Base-by-base conservation (phyloP, 2,797 vertebrate genomes). In the Tamandua tetradactyla region DNA sequence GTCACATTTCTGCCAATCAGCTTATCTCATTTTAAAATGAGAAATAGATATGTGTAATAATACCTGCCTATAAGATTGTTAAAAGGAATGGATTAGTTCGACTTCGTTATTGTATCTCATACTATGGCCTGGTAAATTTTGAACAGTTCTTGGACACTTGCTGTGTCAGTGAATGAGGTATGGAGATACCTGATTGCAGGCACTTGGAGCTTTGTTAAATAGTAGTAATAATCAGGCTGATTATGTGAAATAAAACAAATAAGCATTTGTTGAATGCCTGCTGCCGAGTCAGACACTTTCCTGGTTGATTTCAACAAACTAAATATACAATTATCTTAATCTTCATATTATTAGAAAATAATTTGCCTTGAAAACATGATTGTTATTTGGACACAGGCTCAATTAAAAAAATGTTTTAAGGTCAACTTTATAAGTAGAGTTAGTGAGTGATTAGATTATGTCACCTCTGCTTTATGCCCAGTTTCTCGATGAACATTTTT, bases 351-450 rank as follows among this genome's bases (percentile, higher is more conserved):
- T 25, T 92, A 49, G 62, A 37, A 93, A 93, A 72, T 72, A 64
- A 68, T 42, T 91, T 78, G 27, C 40, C 92, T 89, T 57, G 37
- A 91, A 79, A 95, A 71, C 9, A 30, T 86, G 27, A 61, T 93
- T 81, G 30, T 86, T 83, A n/a, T 49, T 49, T 90, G 85, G n/a
- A 76, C 44, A 92, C 6, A 84, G 52, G 30, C 82, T 93, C 85
- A 81, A 89, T 79, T 85, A 42, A 79, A 89, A 40, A 59, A 25
- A 5, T 17, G 7, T 5, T 83, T 91, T 93, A 20, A 93, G 35
- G 62, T 86, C 57, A 59, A 0, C 9, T 64, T 89, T 84, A 30
- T 75, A 71, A n/a, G 18, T 35, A 3, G 37, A 92, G 55, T 79
- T 78, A 61, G 25, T 80, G 37, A 91, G 6, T 64, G 83, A 25